A percentile compares a stretch with the other conserved stretches of the same genome.
phyloP scores from a whole-genome alignment of 2,113 vertebrate genomes.

The Meleagris gallopavo region DNA sequence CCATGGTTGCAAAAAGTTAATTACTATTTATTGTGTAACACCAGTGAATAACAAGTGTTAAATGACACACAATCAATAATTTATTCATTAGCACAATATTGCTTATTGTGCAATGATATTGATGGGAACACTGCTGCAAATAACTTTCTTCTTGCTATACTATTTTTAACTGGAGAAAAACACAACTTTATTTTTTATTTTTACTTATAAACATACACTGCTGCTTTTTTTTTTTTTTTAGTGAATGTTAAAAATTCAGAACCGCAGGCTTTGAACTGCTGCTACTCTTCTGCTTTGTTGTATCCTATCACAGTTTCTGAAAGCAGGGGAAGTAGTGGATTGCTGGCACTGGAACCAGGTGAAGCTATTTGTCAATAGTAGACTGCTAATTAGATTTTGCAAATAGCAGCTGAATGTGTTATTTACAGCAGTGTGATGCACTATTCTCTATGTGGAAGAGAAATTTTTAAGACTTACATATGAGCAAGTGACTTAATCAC shows the following conservation, averaged over 20 bases:
- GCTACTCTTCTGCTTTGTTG: neutral
- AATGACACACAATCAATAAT: constrained; percentile 69
- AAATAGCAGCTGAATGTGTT: neutral
- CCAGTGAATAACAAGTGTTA: constrained; percentile 59
- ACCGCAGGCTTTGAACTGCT: neutral
- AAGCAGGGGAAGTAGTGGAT: neutral
- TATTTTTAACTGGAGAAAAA: neutral
- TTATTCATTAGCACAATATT: constrained; percentile 56
- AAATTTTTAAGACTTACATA: neutral
- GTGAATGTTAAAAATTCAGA: neutral
- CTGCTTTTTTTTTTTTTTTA: neutral
- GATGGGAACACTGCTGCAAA: neutral
- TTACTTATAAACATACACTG: neutral
- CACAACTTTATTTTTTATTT: neutral
- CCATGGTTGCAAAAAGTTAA: constrained; percentile 64
- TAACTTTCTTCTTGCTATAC: neutral
- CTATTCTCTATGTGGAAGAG: neutral
- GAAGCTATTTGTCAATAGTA: neutral
- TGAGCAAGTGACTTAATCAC: neutral
- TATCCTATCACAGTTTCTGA: neutral
- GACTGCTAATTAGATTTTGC: neutral
- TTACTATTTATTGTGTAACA: constrained; percentile 55
- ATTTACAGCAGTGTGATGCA: neutral
- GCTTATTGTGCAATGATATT: constrained; percentile 57
- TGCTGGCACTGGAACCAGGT: neutral